Evolutionary conservation across 2,113 vertebrate genomes (phyloP), one percentile per base, ranked within the genome.

Genomic region (Tilapia sparmanii): DNA sequence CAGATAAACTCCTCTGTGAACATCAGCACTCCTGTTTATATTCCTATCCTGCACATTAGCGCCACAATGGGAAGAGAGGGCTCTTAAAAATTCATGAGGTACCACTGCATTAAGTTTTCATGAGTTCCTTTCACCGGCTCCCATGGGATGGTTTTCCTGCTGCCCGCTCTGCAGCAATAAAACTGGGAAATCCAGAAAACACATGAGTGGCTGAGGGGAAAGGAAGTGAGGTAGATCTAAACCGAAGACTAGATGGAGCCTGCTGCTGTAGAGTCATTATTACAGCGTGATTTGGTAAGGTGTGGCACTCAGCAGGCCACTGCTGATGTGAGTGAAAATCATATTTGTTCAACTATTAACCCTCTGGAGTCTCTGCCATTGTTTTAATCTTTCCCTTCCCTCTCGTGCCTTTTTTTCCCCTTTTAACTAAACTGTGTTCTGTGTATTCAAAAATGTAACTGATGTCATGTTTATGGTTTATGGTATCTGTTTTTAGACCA

Each of bases 41-140:
- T 79, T 78, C 80, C 85, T 29, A 16, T 85, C 78, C 54, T 4
- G 11, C 83, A 71, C 73, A 88, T 93, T 87, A 87, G 90, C 16
- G 7, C 86, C 81, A 93, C 87, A 94, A 92, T 88, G 83, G 91
- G 76, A 81, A 16, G 79, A 83, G 66, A 73, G 31, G 15, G 33
- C 80, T 38, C 29, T 94, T 93, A 91, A 96, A 87, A 89, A 95
- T 94, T 89, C 80, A 96, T 90, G 93, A 95, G 90, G 86, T 89
- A 88, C 89, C 87, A 42, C 86, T 4, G 66, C 90, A 94, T 95
- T 81, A 95, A 94, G 76, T 82, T 95, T 96, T 95, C 92, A 96
- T 94, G 91, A 94, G 91, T 57, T 92, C 81, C 87, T 92, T 92
- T 93, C 85, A 87, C 68, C 18, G 2, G 10, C 80, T 90, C 87